Evolutionary conservation across 2,113 vertebrate species (phyloP), one percentile per base, ranked within the genome.

Genomic region (Galemys pyrenaicus): DNA sequence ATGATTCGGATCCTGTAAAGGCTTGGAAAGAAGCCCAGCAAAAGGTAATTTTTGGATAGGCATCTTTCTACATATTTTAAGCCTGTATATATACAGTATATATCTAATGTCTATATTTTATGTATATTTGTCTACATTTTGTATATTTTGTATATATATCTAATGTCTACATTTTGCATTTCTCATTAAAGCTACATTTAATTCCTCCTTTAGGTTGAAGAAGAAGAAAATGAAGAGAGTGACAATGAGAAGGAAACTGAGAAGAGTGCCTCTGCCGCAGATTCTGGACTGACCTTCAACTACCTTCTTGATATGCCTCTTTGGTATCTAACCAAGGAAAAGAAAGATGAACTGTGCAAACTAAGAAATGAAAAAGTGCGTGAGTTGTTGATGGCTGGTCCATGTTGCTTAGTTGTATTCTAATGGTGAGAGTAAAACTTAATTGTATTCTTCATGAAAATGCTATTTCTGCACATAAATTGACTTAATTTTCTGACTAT

Each of bases 221-320:
- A 98, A 32, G 97, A 97, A 64, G 96, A 96, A 77, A 95, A 95
- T 81, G 93, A 96, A 58, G 98, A 98, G 22, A 96, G 96, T 44
- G 97, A 98, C 20, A 97, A 96, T 3, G 97, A 98, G 30, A 98
- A 96, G 7, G 98, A 96, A 46, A 95, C 96, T 35, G 98, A 98
- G 62, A 97, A 98, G 15, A 97, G 98, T 0, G 97, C 97, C 68
- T 35, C 98, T 26, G 64, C 89, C 62, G 46, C 97, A 58, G 94
- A 96, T n/a, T 73, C 96, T 0, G 99, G 99, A 3, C 99, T 99
- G 0, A 99, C 99, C 95, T 99, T 99, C 97, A 99, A 99, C 97
- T 99, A 99, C 94, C 98, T 99, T 75, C 99, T 99, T 22, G 99
- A 98, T 95, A 99, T 99, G 99, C 99, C 99, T 78, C 99, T 99